phyloP scores from a whole-genome alignment of 2,113 vertebrate genomes.

The Gambusia holbrooki region DNA sequence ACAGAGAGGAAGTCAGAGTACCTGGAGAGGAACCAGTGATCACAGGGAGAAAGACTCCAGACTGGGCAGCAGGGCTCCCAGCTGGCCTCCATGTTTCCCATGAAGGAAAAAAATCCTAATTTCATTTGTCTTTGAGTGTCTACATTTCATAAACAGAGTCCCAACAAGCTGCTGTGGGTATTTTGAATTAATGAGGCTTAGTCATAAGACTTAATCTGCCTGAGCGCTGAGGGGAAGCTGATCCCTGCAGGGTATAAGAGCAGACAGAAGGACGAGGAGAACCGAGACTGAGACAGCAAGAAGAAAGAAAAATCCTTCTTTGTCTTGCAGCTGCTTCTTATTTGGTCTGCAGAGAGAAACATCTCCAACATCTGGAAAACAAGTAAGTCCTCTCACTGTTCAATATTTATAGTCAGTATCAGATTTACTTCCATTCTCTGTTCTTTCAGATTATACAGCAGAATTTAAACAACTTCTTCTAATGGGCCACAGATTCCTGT shows the following conservation, averaged over 20 bases:
- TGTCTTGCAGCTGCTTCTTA: slow-evolving; percentile 52
- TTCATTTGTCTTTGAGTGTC: neutral
- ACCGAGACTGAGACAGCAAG: slow-evolving; percentile 41
- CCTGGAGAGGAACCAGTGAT: too few relatives aligned
- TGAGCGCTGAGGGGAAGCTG: neutral
- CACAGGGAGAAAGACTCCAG: too few relatives aligned
- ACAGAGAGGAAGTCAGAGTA: too few relatives aligned
- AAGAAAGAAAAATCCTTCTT: slow-evolving; percentile 68
- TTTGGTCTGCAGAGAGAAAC: neutral
- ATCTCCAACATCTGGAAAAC: neutral
- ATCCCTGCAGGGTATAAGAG: neutral
- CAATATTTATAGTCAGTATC: too few relatives aligned
- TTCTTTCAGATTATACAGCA: neutral
- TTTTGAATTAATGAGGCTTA: slow-evolving; percentile 8
- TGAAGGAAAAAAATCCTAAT: neutral
- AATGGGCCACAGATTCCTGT: neutral
- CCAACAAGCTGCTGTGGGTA: neutral
- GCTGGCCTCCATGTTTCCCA: too few relatives aligned
- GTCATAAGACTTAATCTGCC: neutral
- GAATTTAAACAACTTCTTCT: neutral
- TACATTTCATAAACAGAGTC: neutral
- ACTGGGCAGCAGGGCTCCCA: too few relatives aligned
- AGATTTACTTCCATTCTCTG: too few relatives aligned
- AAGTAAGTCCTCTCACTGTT: slow-evolving; percentile 33
- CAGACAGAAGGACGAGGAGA: neutral